These are phyloP conservation scores for Tachypleus tridentatus DNA, from an alignment of 1,140 invertebrate species.

Conservation along the genomic window DNA sequence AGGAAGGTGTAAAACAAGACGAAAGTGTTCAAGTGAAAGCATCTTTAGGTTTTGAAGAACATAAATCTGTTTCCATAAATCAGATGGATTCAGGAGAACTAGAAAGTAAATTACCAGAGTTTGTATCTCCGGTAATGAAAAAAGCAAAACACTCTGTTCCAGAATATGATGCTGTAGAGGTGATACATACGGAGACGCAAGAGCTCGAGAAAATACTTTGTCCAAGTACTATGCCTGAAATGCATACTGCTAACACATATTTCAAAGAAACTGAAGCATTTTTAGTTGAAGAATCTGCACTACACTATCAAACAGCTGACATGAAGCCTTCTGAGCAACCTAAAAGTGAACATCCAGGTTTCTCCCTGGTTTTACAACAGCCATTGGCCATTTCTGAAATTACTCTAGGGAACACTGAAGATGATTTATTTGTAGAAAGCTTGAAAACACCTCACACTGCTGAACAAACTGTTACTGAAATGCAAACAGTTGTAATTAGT, in stretches of 20 bases:
- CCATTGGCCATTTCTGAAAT: not conserved
- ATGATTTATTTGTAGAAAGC: not conserved
- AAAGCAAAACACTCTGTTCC: not conserved
- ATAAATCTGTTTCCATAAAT: not conserved
- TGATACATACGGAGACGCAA: too few relatives aligned
- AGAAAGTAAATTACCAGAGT: constrained; percentile 1
- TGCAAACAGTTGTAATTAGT: not conserved
- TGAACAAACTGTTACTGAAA: not conserved
- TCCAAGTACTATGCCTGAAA: too few relatives aligned
- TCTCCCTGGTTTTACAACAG: not conserved
- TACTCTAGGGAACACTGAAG: not conserved
- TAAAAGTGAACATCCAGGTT: not conserved
- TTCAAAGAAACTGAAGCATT: not conserved
- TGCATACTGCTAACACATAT: too few relatives aligned
- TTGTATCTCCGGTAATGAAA: not conserved
- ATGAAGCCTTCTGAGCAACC: not conserved
- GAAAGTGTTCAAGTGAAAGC: constrained; percentile 1
- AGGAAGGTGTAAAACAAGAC: not conserved
- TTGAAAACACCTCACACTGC: not conserved
- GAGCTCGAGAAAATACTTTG: too few relatives aligned
- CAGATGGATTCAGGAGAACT: not conserved
- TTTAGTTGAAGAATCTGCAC: not conserved
- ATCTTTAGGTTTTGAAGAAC: constrained; percentile 5
- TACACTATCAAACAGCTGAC: not conserved
- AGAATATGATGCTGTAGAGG: too few relatives aligned